phyloP scores from a whole-genome alignment of 35 echinoderm and acorn worm genomes.

The Ophioderma brevispina region DNA sequence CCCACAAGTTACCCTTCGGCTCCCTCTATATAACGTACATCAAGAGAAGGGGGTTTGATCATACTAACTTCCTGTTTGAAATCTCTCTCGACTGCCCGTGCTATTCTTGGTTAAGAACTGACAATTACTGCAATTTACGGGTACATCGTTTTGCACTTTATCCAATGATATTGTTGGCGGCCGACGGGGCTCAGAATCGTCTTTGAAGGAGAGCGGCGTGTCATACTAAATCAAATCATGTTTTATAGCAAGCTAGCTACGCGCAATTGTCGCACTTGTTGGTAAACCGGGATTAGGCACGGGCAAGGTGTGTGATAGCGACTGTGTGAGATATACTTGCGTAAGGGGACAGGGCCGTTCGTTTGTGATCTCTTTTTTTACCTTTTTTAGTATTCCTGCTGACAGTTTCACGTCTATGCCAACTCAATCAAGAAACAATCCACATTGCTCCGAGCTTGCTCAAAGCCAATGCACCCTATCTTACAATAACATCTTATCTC shows the following conservation, averaged over 20 bases:
- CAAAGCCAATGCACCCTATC: neutral
- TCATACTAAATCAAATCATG: constrained; percentile 16
- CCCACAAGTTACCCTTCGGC: neutral
- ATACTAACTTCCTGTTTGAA: neutral
- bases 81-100: neutral
- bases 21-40: neutral
- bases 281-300: neutral
- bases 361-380: neutral
- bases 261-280: neutral
- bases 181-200: neutral
- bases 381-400: neutral
- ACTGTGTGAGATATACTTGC: neutral
- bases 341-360: neutral
- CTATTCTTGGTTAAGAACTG: neutral
- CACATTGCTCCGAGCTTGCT: neutral
- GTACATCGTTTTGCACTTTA: constrained; percentile 50
- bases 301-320: neutral
- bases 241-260: neutral
- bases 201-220: constrained; percentile 36
- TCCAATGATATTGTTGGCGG: neutral
- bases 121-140: constrained; percentile 23
- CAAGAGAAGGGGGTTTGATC: neutral
- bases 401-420: neutral
- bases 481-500: neutral
- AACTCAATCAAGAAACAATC: constrained; percentile 1